Evolutionary conservation across 2,113 vertebrate species (phyloP).

Genomic region (Edolisoma coerulescens): DNA sequence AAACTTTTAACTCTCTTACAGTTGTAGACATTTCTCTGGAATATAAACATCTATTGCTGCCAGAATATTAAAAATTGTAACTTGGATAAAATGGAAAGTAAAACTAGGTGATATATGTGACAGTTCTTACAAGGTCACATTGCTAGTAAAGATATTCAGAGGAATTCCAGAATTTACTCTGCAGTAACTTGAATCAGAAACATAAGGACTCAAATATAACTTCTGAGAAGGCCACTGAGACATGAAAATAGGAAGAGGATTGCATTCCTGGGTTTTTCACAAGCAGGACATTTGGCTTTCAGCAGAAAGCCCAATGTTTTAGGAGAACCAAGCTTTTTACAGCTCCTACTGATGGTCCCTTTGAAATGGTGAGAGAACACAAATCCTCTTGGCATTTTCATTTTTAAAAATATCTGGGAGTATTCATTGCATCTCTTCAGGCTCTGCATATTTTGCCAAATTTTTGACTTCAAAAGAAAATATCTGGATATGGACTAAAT

Average conservation of each 20-base stretch:
- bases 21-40: neutral
- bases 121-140: neutral
- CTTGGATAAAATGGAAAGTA: neutral
- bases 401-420: neutral
- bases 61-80: neutral
- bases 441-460: neutral
- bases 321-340: neutral
- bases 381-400: neutral
- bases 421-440: neutral
- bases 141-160: neutral
- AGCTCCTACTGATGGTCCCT: neutral
- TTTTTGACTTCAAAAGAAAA: neutral
- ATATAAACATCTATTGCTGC: neutral
- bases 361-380: neutral
- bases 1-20: neutral
- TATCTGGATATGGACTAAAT: neutral
- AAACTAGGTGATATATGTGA: neutral
- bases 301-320: neutral
- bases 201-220: neutral
- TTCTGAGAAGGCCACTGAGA: neutral
- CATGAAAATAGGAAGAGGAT: neutral
- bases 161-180: neutral
- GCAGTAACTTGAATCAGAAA: neutral
- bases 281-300: neutral
- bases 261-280: neutral